These are phyloP conservation scores for Onchidella celtica DNA, from an alignment of 2,888 invertebrate genomes.

Conservation along the genomic window DNA sequence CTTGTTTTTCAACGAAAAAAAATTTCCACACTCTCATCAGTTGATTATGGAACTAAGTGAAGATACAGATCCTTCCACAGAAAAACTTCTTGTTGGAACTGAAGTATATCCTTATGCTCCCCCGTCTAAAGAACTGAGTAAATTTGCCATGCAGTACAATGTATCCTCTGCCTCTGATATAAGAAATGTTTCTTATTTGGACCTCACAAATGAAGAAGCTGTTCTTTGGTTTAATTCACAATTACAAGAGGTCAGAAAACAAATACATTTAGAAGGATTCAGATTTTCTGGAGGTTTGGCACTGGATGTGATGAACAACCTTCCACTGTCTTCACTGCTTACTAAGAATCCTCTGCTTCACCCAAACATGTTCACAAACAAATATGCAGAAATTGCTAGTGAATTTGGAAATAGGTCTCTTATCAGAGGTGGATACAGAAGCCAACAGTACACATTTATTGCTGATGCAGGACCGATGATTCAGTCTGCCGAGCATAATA, in stretches of 20 bases:
- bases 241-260: slow-evolving; percentile 84
- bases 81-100: slow-evolving; percentile 31
- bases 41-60: slow-evolving; percentile 83
- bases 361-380: slow-evolving; percentile 64
- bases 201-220: slow-evolving; percentile 89
- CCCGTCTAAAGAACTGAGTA: not conserved
- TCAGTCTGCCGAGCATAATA: slow-evolving; percentile 90
- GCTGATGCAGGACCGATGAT: slow-evolving; percentile 90
- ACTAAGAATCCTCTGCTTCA: slow-evolving; percentile 55
- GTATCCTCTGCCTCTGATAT: not conserved
- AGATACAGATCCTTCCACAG: not conserved
- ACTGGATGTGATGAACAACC: slow-evolving; percentile 2
- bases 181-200: not conserved
- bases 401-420: slow-evolving; percentile 87
- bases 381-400: slow-evolving; percentile 62
- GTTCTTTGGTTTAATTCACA: slow-evolving; percentile 84
- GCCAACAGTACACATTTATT: slow-evolving; percentile 92
- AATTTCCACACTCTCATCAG: slow-evolving; percentile 86
- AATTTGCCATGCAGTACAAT: slow-evolving; percentile 25
- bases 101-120: slow-evolving; percentile 39
- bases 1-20: slow-evolving; percentile 85
- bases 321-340: slow-evolving; percentile 58
- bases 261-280: slow-evolving; percentile 90
- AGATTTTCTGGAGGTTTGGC: slow-evolving; percentile 88
- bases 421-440: slow-evolving; percentile 89